These are phyloP conservation scores for Mamestra brassicae DNA, from an alignment of 2,888 invertebrate species.

Conservation along the genomic window DNA sequence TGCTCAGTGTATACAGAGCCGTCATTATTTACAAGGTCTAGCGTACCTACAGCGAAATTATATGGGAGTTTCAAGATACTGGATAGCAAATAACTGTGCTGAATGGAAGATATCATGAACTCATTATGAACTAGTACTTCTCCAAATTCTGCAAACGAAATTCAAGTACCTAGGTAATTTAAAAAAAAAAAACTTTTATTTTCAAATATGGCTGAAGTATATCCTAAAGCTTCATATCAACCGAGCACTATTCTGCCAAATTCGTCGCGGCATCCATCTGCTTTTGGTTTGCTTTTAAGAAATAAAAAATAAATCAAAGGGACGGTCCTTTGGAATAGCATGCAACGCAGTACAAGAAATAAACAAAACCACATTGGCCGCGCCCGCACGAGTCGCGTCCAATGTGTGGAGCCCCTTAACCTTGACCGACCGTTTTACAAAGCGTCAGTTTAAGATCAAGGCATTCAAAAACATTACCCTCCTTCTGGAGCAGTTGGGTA, in stretches of 20 bases:
- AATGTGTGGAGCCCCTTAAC: not conserved
- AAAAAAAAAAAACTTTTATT: too few species aligned
- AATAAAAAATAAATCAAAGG: too few species aligned
- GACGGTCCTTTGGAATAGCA: not conserved
- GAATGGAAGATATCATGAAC: not conserved
- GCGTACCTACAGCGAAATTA: not conserved
- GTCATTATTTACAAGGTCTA: constrained; percentile 42
- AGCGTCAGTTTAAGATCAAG: not conserved
- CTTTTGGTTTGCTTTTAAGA: not conserved
- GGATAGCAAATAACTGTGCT: not conserved
- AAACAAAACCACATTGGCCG: constrained; percentile 2
- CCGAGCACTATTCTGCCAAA: not conserved
- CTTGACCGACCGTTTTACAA: not conserved
- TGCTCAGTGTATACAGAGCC: constrained; percentile 27
- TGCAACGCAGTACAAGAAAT: not conserved
- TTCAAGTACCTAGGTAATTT: not conserved
- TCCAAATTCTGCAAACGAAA: not conserved
- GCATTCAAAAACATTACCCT: not conserved
- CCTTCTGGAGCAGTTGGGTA: too few species aligned
- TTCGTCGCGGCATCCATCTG: not conserved
- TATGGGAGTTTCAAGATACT: not conserved
- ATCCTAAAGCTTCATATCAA: not conserved
- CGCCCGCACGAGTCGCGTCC: not conserved
- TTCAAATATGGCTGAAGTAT: too few species aligned
- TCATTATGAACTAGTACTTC: not conserved